Base-by-base conservation (phyloP, 2,113 vertebrate species). In the Clarias macrocephalus region DNA sequence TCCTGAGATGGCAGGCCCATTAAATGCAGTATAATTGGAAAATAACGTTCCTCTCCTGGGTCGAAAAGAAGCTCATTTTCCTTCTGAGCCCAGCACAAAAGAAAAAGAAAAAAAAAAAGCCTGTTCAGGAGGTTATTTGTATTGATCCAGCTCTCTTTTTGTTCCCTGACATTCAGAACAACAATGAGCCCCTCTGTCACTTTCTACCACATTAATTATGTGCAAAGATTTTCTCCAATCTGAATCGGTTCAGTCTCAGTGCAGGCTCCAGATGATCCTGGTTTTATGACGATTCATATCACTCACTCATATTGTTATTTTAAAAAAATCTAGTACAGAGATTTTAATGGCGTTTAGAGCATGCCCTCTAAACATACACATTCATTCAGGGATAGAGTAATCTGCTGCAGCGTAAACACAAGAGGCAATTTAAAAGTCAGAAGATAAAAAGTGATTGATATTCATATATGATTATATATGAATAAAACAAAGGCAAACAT, bases 21-120 rank as follows among this genome's bases (percentile, higher is more conserved):
- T 86, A 86, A 82, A 86, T 60, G 73, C 66, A 72, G 25, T 62
- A 57, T 86, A 86, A 86, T 86, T 86, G 85, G 79, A 86, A 86
- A 86, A 86, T 86, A 73, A 86, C 79, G 66, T 82, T 82, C 85
- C 18, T 73, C 52, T 59, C 12, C 54, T 70, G 54, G 79, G 15
- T 28, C 60, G 66, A 82, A 86, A 82, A 86, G 66, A 21, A 82
- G 85, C 85, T 86, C 79, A 86, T 86, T 86, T 86, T 72, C 77
- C 66, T 86, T 82, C 65, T 62, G 79, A 72, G 33, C 33, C 54
- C 79, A 73, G 33, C 79, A 73, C 77, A 82, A 82, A 70, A 57
- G 60, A 68, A 82, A 79, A 57, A 86, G 66, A 48, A 68, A 82
- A 79, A 68, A 48, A 48, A 48, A 48, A 57, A 62, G 66, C 56